These are phyloP conservation scores for Drosophila cognata DNA, from an alignment of 2,888 invertebrate species.

Conservation along the genomic window DNA sequence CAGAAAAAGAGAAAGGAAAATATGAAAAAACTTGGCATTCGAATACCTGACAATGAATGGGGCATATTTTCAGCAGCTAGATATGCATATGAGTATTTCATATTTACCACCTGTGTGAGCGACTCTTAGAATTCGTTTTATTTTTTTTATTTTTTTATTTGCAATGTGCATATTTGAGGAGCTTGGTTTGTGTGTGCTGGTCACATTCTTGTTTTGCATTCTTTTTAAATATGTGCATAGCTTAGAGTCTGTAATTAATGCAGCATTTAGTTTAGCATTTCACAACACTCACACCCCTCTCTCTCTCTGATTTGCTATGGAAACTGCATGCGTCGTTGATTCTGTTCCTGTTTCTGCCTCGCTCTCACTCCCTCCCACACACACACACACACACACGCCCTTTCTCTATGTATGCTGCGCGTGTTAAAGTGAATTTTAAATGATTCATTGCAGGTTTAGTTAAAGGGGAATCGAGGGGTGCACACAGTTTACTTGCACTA, in stretches of 20 bases:
- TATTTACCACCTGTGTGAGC: slow-evolving; percentile 61
- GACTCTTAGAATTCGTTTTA: slow-evolving; percentile 8
- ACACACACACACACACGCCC: not conserved
- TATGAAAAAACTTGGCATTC: slow-evolving; percentile 31
- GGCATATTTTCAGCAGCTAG: slow-evolving; percentile 23
- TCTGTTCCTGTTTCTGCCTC: slow-evolving; percentile 22
- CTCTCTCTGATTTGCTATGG: slow-evolving; percentile 26
- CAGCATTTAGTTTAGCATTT: slow-evolving; percentile 76
- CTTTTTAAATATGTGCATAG: slow-evolving; percentile 75
- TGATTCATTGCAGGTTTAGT: slow-evolving; percentile 70
- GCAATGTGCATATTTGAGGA: slow-evolving; percentile 35
- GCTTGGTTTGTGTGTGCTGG: slow-evolving; percentile 17
- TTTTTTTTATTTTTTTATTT: slow-evolving; percentile 5
- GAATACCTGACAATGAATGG: slow-evolving; percentile 54
- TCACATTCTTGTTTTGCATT: slow-evolving; percentile 33
- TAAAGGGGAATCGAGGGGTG: slow-evolving; percentile 24
- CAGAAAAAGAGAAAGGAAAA: slow-evolving; percentile 3
- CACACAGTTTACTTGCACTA: slow-evolving; percentile 44
- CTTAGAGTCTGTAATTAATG: slow-evolving; percentile 77
- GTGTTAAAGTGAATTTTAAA: slow-evolving; percentile 77
- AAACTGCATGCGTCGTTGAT: slow-evolving; percentile 52
- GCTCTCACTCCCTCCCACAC: not conserved
- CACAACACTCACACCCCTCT: slow-evolving; percentile 8
- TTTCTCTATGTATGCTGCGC: slow-evolving; percentile 29
- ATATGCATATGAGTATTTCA: not conserved